Evolutionary conservation across 1,140 invertebrate genomes (phyloP), one percentile per base, ranked within the genome.

Genomic region (Hesperophylax magnus): DNA sequence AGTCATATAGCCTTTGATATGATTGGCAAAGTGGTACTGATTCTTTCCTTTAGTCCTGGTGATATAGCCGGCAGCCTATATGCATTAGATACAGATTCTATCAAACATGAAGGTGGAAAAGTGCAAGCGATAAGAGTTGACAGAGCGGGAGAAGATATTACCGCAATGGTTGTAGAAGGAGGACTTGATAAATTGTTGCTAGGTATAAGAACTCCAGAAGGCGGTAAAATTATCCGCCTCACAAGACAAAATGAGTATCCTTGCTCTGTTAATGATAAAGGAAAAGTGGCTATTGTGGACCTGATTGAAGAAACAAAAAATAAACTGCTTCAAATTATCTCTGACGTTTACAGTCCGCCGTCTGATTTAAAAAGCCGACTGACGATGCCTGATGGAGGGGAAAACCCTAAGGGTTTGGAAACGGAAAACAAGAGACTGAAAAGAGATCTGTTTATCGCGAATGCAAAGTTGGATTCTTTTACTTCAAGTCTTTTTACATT

Each of bases 141-240:
- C 14, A 4, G 54, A 24, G 52, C 69, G 14, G 69, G 69, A 8
- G 69, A 72, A 22, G n/a, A 53, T 53, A 53, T 72, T 54, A 52
- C 52, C 14, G 39, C 47, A 9, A 34, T 67, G 17, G 63, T 31
- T 27, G 22, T 67, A 27, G 63, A 72, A 69, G 61, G 24, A 17
- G 52, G 31, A 15, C 11, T 31, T 24, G 65, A 69, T n/a, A 67
- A 52, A 24, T 8, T 78, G 17, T 4, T 78, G 15, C 53, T 78
- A 6, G 77, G 77, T n/a, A 31, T 58, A 20, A 78, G 56, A 71
- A 56, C 61, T n/a, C 8, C 18, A 18, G 17, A 53, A 47, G 77
- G 77, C 2, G 77, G 77, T 24, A 78, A 78, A 24, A 18, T 78
- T 8, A 54, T 78, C 0, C 11, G 77, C n/a, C 63, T 78, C 18